phyloP scores from a whole-genome alignment of 2,113 vertebrate species.

The Potamarius usumacintae region DNA sequence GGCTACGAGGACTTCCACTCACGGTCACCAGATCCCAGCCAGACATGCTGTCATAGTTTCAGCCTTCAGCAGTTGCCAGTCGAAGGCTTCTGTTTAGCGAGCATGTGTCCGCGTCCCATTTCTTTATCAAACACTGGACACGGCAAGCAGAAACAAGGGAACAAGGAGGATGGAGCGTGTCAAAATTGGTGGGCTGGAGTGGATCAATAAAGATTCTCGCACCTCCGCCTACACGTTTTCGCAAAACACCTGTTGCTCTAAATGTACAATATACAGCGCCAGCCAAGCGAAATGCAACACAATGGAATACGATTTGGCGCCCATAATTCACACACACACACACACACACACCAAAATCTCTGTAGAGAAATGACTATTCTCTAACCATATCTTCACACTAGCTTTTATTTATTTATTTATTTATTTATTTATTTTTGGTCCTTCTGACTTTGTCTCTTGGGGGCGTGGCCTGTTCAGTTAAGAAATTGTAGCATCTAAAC shows the following conservation, averaged over 20 bases:
- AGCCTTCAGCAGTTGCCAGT: constrained; percentile 32
- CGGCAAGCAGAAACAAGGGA: background rate
- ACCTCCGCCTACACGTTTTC: background rate
- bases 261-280: background rate
- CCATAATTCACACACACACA: background rate
- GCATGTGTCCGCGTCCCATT: constrained; percentile 8
- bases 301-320: no score
- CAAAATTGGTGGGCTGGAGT: background rate
- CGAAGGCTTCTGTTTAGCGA: background rate
- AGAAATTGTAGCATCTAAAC: background rate
- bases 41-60: constrained; percentile 30
- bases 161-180: background rate
- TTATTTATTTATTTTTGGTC: background rate
- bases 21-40: constrained; percentile 22
- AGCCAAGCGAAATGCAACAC: background rate
- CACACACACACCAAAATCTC: background rate
- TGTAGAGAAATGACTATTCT: background rate
- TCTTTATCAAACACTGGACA: background rate
- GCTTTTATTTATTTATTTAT: background rate
- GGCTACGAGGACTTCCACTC: constrained; percentile 15
- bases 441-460: background rate
- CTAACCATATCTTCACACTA: background rate
- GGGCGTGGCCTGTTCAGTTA: background rate
- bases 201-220: background rate
- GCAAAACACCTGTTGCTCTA: background rate